Evolutionary conservation across 2,113 vertebrate species (phyloP), one percentile per base, ranked within the genome.

Genomic region (Apus apus): DNA sequence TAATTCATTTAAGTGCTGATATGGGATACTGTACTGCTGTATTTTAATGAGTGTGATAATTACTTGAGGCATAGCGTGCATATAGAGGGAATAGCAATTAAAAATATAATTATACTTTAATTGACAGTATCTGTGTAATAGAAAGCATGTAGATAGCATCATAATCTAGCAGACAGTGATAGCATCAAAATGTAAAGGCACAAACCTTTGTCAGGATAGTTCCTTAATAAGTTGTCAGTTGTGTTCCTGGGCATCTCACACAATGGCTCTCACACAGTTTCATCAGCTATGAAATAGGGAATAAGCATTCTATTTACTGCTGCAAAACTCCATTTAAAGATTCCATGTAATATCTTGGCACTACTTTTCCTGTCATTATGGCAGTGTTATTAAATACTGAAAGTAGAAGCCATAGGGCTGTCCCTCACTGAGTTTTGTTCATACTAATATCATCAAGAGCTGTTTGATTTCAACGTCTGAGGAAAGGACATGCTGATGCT

Each of bases 1-100:
- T 93, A 75, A 64, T 96, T 95, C 92, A 93, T 95, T 96, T 81
- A 93, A 95, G 88, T 95, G 89, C 61, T 92, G 72, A 80, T 46
- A 62, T 68, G 87, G 83, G 91, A 92, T 86, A 78, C 66, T 87
- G 68, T 94, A 85, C 54, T 82, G 25, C 60, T 90, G 30, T 66
- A 60, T 40, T 95, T 91, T 82, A 94, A 90, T 73, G 38, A 90
- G 32, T 34, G 23, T n/a, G 43, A 77, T 89, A 80, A 85, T 90
- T 76, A 94, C 85, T 93, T 60, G 50, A 84, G 46, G 81, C 29
- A 34, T 32, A 84, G 54, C n/a, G 66, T 80, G 54, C 10, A 40
- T 51, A 54, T 51, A 82, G 64, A 73, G 40, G 70, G 82, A 87
- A 72, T 20, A 82, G 29, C 5, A 27, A 79, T 68, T 30, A 61